These are phyloP conservation scores for Onychorhynchus coronatus DNA, from an alignment of 2,113 vertebrate species.

Conservation along the genomic window DNA sequence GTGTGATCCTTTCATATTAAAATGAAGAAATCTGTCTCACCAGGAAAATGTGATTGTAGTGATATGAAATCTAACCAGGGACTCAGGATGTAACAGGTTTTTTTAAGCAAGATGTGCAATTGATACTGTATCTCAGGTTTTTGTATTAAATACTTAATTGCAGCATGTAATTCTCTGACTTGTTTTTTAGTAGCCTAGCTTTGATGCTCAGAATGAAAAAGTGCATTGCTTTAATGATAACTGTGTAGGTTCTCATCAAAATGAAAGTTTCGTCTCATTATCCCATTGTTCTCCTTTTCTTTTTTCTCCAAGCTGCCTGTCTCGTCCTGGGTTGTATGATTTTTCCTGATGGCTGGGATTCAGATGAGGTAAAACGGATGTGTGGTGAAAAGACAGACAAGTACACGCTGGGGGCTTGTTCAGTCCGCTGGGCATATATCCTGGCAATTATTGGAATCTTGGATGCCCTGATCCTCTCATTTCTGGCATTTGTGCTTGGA, in stretches of 20 bases:
- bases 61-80: neutral
- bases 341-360: conserved; percentile 96
- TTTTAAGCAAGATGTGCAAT: neutral
- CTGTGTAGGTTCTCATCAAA: conserved; percentile 13
- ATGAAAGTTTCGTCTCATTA: conserved; percentile 31
- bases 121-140: neutral
- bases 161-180: neutral
- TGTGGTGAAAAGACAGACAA: conserved; percentile 94
- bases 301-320: conserved; percentile 84
- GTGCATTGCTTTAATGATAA: conserved; percentile 8
- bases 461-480: conserved; percentile 95
- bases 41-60: neutral
- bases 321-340: conserved; percentile 97
- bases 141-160: neutral
- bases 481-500: conserved; percentile 95
- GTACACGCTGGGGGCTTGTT: conserved; percentile 93
- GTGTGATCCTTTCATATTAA: neutral
- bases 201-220: conserved; percentile 17
- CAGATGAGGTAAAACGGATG: conserved; percentile 90
- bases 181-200: neutral
- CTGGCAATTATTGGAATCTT: conserved; percentile 96
- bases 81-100: neutral
- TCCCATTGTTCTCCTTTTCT: conserved; percentile 31
- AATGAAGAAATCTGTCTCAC: neutral
- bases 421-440: conserved; percentile 95